These are phyloP conservation scores for Danio choprae DNA, from an alignment of 2,797 vertebrate species.

Conservation along the genomic window DNA sequence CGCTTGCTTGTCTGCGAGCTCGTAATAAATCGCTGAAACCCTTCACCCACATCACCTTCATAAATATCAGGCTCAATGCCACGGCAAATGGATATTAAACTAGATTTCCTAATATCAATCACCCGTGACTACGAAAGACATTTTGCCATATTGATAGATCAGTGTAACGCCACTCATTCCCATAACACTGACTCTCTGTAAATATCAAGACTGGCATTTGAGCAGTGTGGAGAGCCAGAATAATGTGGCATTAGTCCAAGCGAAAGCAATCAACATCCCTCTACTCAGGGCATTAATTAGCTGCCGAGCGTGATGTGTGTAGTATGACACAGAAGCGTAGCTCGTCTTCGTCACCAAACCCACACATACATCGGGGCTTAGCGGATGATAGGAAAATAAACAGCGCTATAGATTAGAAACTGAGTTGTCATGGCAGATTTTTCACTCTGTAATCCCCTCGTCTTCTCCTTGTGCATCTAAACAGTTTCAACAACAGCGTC, in stretches of 20 bases:
- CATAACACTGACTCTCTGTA: conserved; percentile 33
- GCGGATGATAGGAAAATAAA: conserved; percentile 51
- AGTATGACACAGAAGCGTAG: conserved; percentile 47
- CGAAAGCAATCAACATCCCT: conserved; percentile 58
- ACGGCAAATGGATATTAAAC: conserved; percentile 30
- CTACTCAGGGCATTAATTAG: conserved; percentile 60
- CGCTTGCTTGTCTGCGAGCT: neutral
- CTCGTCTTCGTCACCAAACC: conserved; percentile 32
- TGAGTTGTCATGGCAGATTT: conserved; percentile 26
- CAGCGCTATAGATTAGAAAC: conserved; percentile 33
- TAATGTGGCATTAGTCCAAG: conserved; percentile 56
- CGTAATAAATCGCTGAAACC: conserved; percentile 34
- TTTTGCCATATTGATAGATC: conserved; percentile 38
- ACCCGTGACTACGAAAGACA: conserved; percentile 35
- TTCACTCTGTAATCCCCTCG: conserved; percentile 12
- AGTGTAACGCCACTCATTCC: conserved; percentile 30
- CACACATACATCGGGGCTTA: conserved; percentile 37
- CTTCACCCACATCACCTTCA: conserved; percentile 30
- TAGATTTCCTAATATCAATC: conserved; percentile 41
- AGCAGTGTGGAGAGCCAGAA: conserved; percentile 47
- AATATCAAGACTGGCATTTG: conserved; percentile 53
- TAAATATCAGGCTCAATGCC: conserved; percentile 38
- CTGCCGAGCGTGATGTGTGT: conserved; percentile 52
- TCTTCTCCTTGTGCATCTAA: neutral
- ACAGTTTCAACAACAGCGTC: conserved; percentile 1